These are phyloP conservation scores for Sebastes nivosus DNA, from an alignment of 2,797 vertebrate species.

Conservation along the genomic window DNA sequence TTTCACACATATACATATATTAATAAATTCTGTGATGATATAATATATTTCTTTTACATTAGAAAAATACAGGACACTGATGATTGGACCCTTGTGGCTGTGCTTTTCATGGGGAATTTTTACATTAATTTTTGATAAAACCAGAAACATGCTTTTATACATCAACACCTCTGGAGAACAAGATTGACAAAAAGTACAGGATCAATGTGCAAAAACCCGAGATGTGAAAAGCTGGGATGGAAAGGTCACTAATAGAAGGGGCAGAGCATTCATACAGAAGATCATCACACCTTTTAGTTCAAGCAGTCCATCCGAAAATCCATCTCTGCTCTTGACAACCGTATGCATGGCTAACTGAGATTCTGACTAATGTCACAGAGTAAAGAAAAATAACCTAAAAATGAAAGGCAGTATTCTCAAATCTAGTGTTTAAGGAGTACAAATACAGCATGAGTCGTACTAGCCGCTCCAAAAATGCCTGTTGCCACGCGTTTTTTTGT, in stretches of 20 bases:
- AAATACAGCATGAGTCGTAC: constrained; percentile 30
- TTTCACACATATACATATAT: constrained; percentile 81
- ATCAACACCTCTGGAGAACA: constrained; percentile 74
- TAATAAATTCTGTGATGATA: constrained; percentile 75
- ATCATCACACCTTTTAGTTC: constrained; percentile 45
- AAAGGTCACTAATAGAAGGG: constrained; percentile 50
- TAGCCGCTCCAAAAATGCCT: constrained; percentile 45
- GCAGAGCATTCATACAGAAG: constrained; percentile 56
- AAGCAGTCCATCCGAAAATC: constrained; percentile 42
- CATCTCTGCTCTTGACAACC: constrained; percentile 23
- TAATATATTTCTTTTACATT: constrained; percentile 70
- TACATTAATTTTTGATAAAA: constrained; percentile 77
- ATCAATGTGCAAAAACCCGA: constrained; percentile 67
- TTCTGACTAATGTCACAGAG: constrained; percentile 27
- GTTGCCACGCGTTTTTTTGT: constrained; percentile 32
- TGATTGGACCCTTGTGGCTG: constrained; percentile 80
- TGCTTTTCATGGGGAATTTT: constrained; percentile 78
- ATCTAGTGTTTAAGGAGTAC: constrained; percentile 42
- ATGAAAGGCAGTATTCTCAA: constrained; percentile 65
- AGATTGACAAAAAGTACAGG: constrained; percentile 70
- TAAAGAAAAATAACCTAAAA: constrained; percentile 37
- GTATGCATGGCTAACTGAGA: constrained; percentile 34
- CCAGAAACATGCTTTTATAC: constrained; percentile 84
- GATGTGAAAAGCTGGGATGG: constrained; percentile 41
- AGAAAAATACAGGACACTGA: constrained; percentile 86